Evolutionary conservation across 2,113 vertebrate genomes (phyloP).

Genomic region (Caretta caretta): DNA sequence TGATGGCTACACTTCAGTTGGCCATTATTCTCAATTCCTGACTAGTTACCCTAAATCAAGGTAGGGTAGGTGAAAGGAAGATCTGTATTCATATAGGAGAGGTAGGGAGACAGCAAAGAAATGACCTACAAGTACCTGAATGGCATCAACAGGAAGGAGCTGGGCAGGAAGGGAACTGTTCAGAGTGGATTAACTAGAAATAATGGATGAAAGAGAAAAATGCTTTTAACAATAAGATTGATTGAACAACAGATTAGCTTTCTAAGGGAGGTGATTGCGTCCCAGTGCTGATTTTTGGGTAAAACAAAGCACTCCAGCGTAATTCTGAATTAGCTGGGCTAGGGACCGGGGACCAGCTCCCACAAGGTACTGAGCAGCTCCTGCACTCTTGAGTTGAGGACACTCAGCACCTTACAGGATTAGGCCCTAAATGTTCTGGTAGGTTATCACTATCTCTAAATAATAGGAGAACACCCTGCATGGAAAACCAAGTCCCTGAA

Average conservation of each 20-base stretch:
- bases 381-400: background rate
- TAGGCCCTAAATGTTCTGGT: slow-evolving; percentile 20
- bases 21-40: background rate
- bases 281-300: background rate
- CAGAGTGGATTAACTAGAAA: background rate
- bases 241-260: background rate
- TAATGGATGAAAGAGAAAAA: background rate
- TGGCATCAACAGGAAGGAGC: background rate
- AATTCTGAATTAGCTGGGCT: background rate
- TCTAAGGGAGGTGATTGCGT: background rate
- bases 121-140: background rate
- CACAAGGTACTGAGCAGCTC: background rate
- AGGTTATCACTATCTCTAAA: background rate
- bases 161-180: slow-evolving; percentile 2
- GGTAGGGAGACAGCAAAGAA: background rate
- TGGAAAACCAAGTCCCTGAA: background rate
- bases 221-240: background rate
- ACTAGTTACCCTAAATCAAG: background rate
- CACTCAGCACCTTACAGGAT: background rate
- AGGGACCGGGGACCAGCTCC: background rate
- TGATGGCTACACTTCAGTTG: accelerated
- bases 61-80: slow-evolving; percentile 5
- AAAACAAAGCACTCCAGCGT: background rate
- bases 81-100: background rate
- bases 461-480: background rate